Percentiles rank a stretch among this genome's conserved stretches.
Conservation (phyloP, 2,113 vertebrate genomes). For the Hippocampus mohnikei region DNA sequence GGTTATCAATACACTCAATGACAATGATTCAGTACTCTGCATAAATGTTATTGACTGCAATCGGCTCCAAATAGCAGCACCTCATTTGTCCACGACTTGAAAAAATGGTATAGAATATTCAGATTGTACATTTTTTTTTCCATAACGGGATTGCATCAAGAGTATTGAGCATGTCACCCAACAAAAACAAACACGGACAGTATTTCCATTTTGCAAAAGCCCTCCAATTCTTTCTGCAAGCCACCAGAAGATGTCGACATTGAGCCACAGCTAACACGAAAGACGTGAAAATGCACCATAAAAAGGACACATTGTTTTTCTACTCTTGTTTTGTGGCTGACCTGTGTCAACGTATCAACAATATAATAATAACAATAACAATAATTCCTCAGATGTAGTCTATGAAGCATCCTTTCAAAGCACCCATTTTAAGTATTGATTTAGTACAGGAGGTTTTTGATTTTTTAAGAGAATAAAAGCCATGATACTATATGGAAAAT, state of each 20-base stretch:
- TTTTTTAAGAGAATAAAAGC: too few species aligned
- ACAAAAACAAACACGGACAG: background rate
- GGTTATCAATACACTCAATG: constrained; percentile 73
- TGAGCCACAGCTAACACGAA: constrained; percentile 36
- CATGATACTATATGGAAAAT: too few species aligned
- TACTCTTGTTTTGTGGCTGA: background rate
- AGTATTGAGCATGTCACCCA: constrained; percentile 46
- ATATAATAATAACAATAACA: too few species aligned
- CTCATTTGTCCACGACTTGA: constrained; percentile 26
- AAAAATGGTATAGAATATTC: background rate
- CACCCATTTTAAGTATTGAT: background rate
- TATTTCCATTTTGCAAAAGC: background rate
- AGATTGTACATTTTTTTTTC: constrained; percentile 22
- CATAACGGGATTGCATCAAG: constrained; percentile 38
- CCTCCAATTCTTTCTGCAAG: too few species aligned
- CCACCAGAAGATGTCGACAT: constrained; percentile 62
- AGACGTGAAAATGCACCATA: background rate
- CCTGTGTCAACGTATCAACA: background rate
- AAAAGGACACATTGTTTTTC: background rate
- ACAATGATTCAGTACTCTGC: constrained; percentile 71
- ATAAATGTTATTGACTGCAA: constrained; percentile 66
- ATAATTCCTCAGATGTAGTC: too few species aligned
- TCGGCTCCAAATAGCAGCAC: constrained; percentile 42
- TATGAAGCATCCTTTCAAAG: too few species aligned
- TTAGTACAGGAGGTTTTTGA: too few species aligned